Base-by-base conservation (phyloP, 2,113 vertebrate genomes). In the Bos javanicus region DNA sequence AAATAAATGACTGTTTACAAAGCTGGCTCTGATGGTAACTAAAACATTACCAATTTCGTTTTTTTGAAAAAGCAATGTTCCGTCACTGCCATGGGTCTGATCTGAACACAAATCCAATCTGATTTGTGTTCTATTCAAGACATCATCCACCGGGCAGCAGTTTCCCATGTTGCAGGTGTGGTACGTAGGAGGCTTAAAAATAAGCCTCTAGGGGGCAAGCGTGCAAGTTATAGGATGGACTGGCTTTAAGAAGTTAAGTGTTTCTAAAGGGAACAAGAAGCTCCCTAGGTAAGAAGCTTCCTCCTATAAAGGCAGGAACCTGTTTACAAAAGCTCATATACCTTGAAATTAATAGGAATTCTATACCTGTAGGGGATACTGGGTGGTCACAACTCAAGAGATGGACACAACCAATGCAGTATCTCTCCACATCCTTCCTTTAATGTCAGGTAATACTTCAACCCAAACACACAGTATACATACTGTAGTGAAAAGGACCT, bases 371-470 rank as follows among this genome's bases (percentile, higher is more conserved):
- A 36, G 59, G 19, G 11, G 71, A 59, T 59, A 43, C 67, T 39
- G 30, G 57, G 43, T 91, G 43, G 57, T 87, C 60, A 64, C 39
- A 97, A 87, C 59, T 93, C 87, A 91, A 57, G 19, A 92, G 80
- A 97, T 71, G 71, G 87, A 98, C 91, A 96, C 46, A 88, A 86
- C 46, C 96, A 86, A 85, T n/a, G 33, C 64, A 92, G 4, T 78
- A 0, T 81, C 96, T 97, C 78, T 95, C 97, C 86, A 97, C 87
- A 97, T 97, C 89, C 97, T 98, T 97, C 95, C 90, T 98, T 98
- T 98, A 98, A 98, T 98, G 52, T 97, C 96, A 97, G 85, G 78
- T 97, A 98, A 88, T 96, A 48, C 91, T 98, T 98, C 94, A 91
- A 76, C 96, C 89, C 97, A 93, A 85, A 97, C 74, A 98, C 59